Conservation (phyloP, 2,797 vertebrate genomes). For the Gymnothorax javanicus region DNA sequence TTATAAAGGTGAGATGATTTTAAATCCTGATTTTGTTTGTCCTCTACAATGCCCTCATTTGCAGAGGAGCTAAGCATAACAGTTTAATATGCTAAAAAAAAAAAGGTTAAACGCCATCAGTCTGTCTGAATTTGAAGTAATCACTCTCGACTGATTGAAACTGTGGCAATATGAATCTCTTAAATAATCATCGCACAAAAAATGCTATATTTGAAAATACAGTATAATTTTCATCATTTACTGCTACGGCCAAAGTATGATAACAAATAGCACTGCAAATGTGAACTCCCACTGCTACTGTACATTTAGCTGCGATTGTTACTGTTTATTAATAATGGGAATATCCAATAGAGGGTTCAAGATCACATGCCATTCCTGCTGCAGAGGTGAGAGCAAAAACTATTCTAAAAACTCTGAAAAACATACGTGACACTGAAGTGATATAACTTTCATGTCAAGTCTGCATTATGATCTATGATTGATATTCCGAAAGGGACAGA, state of each 20-base stretch:
- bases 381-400: neutral
- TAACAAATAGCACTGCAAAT: neutral
- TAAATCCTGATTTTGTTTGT: constrained; percentile 42
- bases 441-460: neutral
- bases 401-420: neutral
- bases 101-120: constrained; percentile 62
- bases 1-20: constrained; percentile 69
- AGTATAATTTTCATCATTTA: constrained; percentile 79
- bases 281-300: neutral
- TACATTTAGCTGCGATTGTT: neutral
- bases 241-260: constrained; percentile 64
- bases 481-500: neutral
- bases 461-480: neutral
- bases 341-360: neutral
- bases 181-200: constrained; percentile 74
- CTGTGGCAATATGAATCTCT: constrained; percentile 80
- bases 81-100: constrained; percentile 66
- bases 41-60: constrained; percentile 62
- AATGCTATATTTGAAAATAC: constrained; percentile 58
- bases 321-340: neutral
- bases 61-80: constrained; percentile 72
- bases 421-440: neutral
- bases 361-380: neutral
- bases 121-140: constrained; percentile 77
- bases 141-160: constrained; percentile 80